A percentile compares a stretch with the other conserved stretches of the same genome.
Conservation (phyloP, 2,113 vertebrate species). For the Asarcornis scutulata region DNA sequence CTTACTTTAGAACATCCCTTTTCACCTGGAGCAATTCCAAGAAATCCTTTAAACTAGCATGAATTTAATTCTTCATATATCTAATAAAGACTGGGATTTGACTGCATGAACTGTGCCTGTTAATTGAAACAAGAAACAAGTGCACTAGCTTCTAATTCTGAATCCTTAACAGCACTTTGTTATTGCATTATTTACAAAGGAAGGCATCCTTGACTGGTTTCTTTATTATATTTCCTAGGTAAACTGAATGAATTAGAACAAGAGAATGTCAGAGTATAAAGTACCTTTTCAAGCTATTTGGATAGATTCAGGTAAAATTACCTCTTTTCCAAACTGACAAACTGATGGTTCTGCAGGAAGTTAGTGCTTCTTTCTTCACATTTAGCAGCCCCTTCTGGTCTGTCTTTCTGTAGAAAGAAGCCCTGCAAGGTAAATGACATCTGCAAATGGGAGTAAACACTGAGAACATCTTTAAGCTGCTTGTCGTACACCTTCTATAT, state of each 20-base stretch:
- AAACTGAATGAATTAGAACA: constrained; percentile 53
- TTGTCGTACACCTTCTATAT: not conserved
- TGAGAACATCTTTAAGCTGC: not conserved
- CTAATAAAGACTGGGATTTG: not conserved
- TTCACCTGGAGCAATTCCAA: not conserved
- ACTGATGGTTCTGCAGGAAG: constrained; percentile 40
- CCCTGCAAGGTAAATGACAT: not conserved
- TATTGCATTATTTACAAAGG: constrained; percentile 47
- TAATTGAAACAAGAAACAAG: not conserved
- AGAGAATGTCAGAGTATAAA: constrained; percentile 12
- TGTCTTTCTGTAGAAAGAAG: not conserved
- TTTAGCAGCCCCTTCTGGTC: not conserved
- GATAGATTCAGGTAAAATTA: constrained; percentile 39
- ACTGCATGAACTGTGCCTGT: not conserved
- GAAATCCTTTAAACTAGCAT: constrained; percentile 13
- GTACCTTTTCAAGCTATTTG: not conserved
- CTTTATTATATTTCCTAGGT: constrained; percentile 51
- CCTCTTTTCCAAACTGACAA: constrained; percentile 48
- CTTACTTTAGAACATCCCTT: not conserved
- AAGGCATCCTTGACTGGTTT: constrained; percentile 38
- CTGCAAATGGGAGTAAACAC: not conserved
- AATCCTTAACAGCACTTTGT: not conserved
- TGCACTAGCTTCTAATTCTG: constrained; percentile 18
- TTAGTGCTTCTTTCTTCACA: not conserved
- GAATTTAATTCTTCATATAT: not conserved